Conservation (phyloP, 2,888 invertebrate genomes). For the Notodonta ziczac region DNA sequence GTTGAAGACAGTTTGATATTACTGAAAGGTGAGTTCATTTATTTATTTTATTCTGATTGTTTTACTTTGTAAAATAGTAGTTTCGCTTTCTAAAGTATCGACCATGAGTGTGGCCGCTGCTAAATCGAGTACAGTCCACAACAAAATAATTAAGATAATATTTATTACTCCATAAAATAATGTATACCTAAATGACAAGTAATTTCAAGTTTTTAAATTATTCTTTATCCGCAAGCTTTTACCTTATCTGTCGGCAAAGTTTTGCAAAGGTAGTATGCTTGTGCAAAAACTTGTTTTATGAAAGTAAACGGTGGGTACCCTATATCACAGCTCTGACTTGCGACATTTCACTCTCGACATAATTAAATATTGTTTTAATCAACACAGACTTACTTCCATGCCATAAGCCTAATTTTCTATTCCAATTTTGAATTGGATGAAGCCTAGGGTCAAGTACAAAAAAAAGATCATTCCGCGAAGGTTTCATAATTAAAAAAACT, state of each 20-base stretch:
- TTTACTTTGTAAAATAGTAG: constrained; percentile 60
- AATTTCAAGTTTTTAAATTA: constrained; percentile 4
- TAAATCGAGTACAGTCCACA: constrained; percentile 60
- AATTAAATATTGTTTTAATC: constrained; percentile 47
- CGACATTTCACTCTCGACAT: constrained; percentile 67
- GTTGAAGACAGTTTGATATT: constrained; percentile 55
- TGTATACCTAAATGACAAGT: too few relatives aligned
- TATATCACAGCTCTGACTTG: constrained; percentile 47
- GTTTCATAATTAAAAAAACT: neutral
- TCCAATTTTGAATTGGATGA: too few relatives aligned
- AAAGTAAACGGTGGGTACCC: constrained; percentile 62
- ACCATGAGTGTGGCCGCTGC: constrained; percentile 77
- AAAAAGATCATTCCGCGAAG: neutral
- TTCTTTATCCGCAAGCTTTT: constrained; percentile 14
- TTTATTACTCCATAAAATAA: constrained; percentile 2
- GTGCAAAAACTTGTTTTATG: constrained; percentile 67
- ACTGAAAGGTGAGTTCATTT: constrained; percentile 66
- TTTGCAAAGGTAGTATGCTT: constrained; percentile 28
- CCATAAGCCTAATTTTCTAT: neutral
- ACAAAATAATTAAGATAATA: constrained; percentile 48
- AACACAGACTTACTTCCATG: constrained; percentile 5
- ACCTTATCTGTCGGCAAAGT: constrained; percentile 26
- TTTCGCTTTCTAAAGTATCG: constrained; percentile 80
- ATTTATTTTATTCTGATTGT: constrained; percentile 48
- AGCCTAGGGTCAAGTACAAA: neutral